phyloP scores from a whole-genome alignment of 2,888 invertebrate species.

The Phalera bucephala region DNA sequence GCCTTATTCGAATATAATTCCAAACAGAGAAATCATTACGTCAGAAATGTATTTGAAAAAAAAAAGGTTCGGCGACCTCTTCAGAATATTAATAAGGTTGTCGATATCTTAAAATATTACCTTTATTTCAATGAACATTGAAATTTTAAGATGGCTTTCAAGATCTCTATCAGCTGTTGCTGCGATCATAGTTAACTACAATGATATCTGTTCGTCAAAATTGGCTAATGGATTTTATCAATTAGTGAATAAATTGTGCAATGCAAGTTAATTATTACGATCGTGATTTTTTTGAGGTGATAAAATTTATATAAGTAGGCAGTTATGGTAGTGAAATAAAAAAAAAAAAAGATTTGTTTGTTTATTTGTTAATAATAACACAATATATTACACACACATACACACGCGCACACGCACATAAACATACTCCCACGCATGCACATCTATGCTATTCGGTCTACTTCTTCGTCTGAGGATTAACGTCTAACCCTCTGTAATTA shows the following conservation, averaged over 20 bases:
- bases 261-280: neutral
- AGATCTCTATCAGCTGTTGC: neutral
- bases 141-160: neutral
- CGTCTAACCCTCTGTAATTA: no score
- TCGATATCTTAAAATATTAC: slow-evolving; percentile 8
- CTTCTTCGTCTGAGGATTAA: no score
- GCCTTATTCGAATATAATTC: slow-evolving; percentile 1
- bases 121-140: slow-evolving; percentile 4
- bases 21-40: slow-evolving; percentile 2
- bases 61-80: slow-evolving; percentile 3
- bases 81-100: slow-evolving; percentile 6
- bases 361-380: no score
- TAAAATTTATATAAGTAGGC: neutral
- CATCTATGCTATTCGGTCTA: no score
- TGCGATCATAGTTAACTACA: neutral
- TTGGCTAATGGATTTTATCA: neutral
- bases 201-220: neutral
- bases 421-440: no score
- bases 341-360: no score
- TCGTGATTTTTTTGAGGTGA: neutral
- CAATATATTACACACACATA: no score
- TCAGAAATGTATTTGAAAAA: slow-evolving; percentile 1
- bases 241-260: neutral
- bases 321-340: no score
- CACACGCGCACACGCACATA: no score